A percentile compares a stretch with the other conserved stretches of the same genome.
These are phyloP conservation scores for Mesorhabditis spiculigera DNA, from an alignment of 2,888 invertebrate genomes.

Conservation along the genomic window DNA sequence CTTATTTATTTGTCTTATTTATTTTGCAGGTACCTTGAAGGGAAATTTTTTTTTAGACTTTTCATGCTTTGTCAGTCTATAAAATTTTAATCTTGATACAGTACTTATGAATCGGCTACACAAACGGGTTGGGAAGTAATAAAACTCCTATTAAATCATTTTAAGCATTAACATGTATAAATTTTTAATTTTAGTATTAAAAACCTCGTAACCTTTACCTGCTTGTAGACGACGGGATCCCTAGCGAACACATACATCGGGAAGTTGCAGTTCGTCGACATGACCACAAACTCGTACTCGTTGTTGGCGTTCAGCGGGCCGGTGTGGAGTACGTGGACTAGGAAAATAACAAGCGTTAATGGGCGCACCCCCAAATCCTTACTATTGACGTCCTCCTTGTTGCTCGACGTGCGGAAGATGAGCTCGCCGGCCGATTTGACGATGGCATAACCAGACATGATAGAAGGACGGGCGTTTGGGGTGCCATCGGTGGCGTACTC, in stretches of 20 bases:
- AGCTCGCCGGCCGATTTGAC: slow-evolving; percentile 56
- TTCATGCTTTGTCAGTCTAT: too few relatives aligned
- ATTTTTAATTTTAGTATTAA: background rate
- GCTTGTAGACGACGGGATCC: slow-evolving; percentile 57
- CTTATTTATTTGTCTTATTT: too few relatives aligned
- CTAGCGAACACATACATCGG: slow-evolving; percentile 58
- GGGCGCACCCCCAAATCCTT: slow-evolving; percentile 6
- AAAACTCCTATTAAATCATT: too few relatives aligned
- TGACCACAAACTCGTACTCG: slow-evolving; percentile 57
- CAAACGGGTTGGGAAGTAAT: too few relatives aligned
- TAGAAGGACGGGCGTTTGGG: slow-evolving; percentile 56
- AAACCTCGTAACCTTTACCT: slow-evolving; percentile 28
- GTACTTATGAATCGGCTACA: too few relatives aligned
- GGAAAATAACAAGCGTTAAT: slow-evolving; percentile 11
- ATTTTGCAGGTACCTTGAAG: too few relatives aligned
- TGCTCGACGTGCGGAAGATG: slow-evolving; percentile 57
- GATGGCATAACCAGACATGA: slow-evolving; percentile 57
- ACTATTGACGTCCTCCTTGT: slow-evolving; percentile 57
- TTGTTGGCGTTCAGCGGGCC: slow-evolving; percentile 51
- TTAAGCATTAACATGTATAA: background rate
- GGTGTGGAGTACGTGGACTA: slow-evolving; percentile 54
- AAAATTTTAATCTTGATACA: too few relatives aligned
- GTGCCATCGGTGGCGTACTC: slow-evolving; percentile 59
- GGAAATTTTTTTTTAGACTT: too few relatives aligned
- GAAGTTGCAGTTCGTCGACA: slow-evolving; percentile 59